Base-by-base conservation (phyloP, 2,888 invertebrate species). In the Eurytoma adleriae region DNA sequence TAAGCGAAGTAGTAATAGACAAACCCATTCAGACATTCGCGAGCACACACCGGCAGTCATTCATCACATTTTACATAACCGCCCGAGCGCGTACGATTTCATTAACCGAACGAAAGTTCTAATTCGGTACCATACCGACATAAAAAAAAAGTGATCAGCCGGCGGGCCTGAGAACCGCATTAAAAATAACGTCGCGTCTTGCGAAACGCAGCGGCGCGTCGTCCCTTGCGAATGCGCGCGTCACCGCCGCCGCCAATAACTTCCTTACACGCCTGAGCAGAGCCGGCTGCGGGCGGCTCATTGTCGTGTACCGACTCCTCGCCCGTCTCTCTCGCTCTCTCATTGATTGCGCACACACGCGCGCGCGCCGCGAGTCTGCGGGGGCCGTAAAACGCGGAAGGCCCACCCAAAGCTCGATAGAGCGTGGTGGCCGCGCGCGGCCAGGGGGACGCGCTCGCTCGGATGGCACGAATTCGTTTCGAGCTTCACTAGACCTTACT, bases 321-420 rank as follows among this genome's bases (percentile, higher is more conserved):
- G n/a, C 10, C 40, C 10, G 10, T 40, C 40, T 10, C 40, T 1
- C 40, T 40, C 40, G 40, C 40, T 40, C 40, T 10, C 40, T 61
- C 64, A 50, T 67, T 57, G 59, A 59, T 59, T 67, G 59, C 48
- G 20, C 24, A 40, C 27, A 40, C 62, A 62, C 3, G 7, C 27
- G 24, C 30, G 2, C 7, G 3, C 2, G 61, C 56, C 20, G 13
- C 59, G 59, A 20, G 61, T 59, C 61, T 61, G 56, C 54, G 67
- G 68, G 81, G 81, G 79, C 71, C 80, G 85, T 86, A 86, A 85
- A 86, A 84, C 83, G 84, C 85, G 84, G 83, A 82, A 84, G 85
- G 86, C 86, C 88, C 86, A 85, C 87, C 86, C 87, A 84, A 84
- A 86, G 84, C 85, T 87, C 88, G 87, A 87, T 88, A 85, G 86